Evolutionary conservation across 2,888 invertebrate genomes (phyloP).

Genomic region (Colostygia pectinataria): DNA sequence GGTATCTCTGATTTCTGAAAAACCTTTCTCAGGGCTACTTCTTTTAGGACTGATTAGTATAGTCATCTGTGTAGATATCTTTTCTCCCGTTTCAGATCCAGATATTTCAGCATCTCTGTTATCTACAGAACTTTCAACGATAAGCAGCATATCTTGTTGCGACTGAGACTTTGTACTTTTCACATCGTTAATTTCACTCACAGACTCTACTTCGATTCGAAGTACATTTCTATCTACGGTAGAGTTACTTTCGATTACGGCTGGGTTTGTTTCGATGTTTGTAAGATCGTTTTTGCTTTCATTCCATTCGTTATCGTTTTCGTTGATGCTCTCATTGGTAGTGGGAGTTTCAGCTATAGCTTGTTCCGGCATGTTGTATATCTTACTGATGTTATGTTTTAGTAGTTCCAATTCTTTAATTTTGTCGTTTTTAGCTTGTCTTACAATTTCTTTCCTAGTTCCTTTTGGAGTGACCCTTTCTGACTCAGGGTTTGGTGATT

Average conservation of each 20-base stretch:
- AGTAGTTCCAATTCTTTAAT: constrained; percentile 50
- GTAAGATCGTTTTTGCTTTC: neutral
- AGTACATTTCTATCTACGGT: constrained; percentile 42
- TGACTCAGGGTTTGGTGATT: constrained; percentile 7
- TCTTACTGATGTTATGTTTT: constrained; percentile 51
- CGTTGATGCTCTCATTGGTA: constrained; percentile 1
- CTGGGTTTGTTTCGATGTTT: neutral
- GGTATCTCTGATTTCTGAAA: constrained; percentile 2
- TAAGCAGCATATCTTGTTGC: constrained; percentile 43
- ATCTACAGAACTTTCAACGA: constrained; percentile 54
- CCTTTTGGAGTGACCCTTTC: constrained; percentile 1
- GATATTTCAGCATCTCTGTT: constrained; percentile 29
- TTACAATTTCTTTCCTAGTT: constrained; percentile 24
- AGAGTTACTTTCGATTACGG: neutral
- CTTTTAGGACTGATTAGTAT: constrained; percentile 58
- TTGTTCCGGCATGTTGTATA: constrained; percentile 44
- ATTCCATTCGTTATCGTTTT: constrained; percentile 4
- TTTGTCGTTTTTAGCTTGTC: constrained; percentile 35
- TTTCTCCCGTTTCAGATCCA: constrained; percentile 24
- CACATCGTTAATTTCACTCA: constrained; percentile 41
- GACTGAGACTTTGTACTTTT: constrained; percentile 37
- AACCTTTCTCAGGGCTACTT: neutral
- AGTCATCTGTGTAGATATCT: constrained; percentile 48
- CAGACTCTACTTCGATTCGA: constrained; percentile 53
- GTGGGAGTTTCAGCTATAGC: constrained; percentile 10